Conservation (phyloP, 64 coral and sea anemone genomes). For the Montipora cactus region DNA sequence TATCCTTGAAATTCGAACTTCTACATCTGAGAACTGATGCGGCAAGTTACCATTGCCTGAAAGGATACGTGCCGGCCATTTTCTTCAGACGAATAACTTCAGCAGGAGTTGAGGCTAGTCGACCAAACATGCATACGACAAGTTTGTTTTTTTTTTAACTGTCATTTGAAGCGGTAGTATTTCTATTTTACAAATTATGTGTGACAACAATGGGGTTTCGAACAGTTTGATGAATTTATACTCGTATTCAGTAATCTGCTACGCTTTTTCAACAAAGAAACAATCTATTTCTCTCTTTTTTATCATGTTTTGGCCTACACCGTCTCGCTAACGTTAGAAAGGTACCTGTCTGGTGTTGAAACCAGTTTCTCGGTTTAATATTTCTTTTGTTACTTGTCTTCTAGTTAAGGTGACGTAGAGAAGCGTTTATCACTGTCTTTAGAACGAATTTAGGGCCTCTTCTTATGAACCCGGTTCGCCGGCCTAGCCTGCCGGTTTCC, state of each 20-base stretch:
- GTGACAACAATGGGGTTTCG: not conserved
- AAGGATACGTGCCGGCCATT: not conserved
- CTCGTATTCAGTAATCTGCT: not conserved
- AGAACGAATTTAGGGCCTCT: no score
- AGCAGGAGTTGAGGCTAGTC: not conserved
- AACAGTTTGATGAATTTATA: not conserved
- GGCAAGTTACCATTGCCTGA: not conserved
- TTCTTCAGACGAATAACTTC: not conserved
- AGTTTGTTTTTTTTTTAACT: constrained; percentile 30
- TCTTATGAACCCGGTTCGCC: no score
- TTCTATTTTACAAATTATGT: not conserved
- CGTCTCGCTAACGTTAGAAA: not conserved
- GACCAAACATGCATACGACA: constrained; percentile 7
- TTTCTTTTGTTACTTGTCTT: not conserved
- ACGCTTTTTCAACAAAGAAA: constrained; percentile 1
- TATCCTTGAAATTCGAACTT: not conserved
- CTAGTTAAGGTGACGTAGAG: not conserved
- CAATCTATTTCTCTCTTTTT: not conserved
- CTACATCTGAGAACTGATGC: not conserved
- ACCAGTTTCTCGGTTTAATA: not conserved
- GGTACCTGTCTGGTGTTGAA: not conserved
- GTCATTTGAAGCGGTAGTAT: constrained; percentile 8
- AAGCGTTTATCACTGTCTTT: no score
- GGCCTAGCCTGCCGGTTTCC: no score
- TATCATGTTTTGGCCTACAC: not conserved